Evolutionary conservation across 30 jellyfish, hydroid and myxozoan species (phyloP).

Genomic region (Morbakka virulenta): DNA sequence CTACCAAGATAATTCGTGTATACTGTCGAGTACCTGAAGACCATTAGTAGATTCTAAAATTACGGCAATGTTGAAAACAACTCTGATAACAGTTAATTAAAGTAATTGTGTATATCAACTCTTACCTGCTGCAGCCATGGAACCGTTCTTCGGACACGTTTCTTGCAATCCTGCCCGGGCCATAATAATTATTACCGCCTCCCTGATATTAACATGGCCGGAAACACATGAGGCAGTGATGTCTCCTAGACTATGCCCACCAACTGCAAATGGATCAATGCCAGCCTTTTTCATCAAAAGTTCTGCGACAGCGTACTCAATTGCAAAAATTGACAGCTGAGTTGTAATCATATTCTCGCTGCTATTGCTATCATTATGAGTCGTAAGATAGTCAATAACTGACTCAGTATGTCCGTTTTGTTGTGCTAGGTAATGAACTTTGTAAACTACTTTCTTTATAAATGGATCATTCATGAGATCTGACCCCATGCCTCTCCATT

Average conservation of each 20-base stretch:
- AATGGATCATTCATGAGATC: conserved; percentile 20
- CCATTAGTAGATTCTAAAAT: too few species aligned
- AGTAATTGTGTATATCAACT: too few species aligned
- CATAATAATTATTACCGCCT: conserved; percentile 53
- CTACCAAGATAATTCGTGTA: too few species aligned
- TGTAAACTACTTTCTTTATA: background rate
- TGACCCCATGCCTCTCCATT: conserved; percentile 73
- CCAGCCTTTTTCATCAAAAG: conserved; percentile 24
- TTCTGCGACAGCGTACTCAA: conserved; percentile 56
- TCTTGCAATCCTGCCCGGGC: conserved; percentile 71
- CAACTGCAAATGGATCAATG: conserved; percentile 49
- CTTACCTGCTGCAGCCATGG: conserved; percentile 72
- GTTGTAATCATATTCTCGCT: conserved; percentile 53
- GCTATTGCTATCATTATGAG: conserved; percentile 11
- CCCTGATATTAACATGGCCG: conserved; percentile 22
- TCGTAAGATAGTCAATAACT: conserved; percentile 23
- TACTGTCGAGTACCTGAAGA: too few species aligned
- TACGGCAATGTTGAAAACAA: too few species aligned
- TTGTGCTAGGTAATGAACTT: conserved; percentile 19
- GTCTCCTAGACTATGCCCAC: conserved; percentile 75
- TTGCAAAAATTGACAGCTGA: conserved; percentile 59
- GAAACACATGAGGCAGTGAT: conserved; percentile 70
- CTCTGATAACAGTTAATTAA: too few species aligned
- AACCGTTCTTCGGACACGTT: conserved; percentile 43
- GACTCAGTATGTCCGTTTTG: conserved; percentile 46